Base-by-base conservation (phyloP, 2,888 invertebrate genomes). In the Holacanthella duospinosa region DNA sequence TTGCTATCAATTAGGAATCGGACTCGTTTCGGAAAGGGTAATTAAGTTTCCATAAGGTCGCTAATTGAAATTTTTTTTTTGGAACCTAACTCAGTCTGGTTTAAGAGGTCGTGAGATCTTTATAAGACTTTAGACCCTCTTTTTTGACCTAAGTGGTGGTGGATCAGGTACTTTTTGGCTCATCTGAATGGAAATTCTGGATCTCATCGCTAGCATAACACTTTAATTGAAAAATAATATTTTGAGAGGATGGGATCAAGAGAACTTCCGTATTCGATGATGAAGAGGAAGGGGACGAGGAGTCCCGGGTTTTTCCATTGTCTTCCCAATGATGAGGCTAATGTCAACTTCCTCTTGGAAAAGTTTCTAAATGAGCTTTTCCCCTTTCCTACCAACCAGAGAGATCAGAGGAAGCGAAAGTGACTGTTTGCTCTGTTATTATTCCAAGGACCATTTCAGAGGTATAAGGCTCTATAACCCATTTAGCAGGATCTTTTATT, bases 151-250 rank as follows among this genome's bases (percentile, higher is more conserved):
- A 6, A 9, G 9, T n/a, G 21, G 48, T 48, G 48, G 21, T 9
- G 48, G 48, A 36, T 36, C 36, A 36, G 36, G 36, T 36, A 36
- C 36, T 16, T 16, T 16, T 16, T 36, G 6, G 36, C 16, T 36
- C 36, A 12, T 36, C 36, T 36, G 16, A 36, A 36, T 36, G 36
- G 36, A 36, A 36, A 36, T 36, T 16, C 16, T 36, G 36, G 36
- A 12, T 36, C 36, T 36, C 16, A 6, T 36, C 36, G 6, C 16
- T 16, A 12, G 36, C 16, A 16, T 36, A 36, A 12, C 36, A 36
- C 36, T 48, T 68, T 72, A 72, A 72, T 72, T 72, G 72, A 72
- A 72, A 72, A 72, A 72, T 72, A 72, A 72, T 72, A 72, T 72
- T 72, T 72, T 70, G 70, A 69, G 65, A 68, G 61, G 66, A 55